Conservation (phyloP, 2,797 vertebrate genomes). For the Gallirallus australis region DNA sequence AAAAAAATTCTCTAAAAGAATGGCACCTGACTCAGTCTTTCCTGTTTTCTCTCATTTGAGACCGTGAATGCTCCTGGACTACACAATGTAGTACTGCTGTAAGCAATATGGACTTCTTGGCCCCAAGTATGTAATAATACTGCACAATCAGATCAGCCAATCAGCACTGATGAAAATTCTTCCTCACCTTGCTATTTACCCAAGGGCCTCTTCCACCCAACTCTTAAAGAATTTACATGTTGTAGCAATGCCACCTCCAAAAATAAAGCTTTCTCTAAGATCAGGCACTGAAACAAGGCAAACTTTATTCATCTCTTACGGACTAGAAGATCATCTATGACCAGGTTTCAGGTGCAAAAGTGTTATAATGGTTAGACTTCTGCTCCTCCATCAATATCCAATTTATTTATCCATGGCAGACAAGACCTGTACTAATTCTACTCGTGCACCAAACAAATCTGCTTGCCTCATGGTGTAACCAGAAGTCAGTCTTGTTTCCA, state of each 20-base stretch:
- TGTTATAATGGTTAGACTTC: background rate
- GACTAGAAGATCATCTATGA: background rate
- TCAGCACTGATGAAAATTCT: background rate
- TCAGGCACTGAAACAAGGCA: background rate
- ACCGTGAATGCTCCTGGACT: background rate
- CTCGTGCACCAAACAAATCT: background rate
- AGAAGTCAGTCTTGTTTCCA: background rate
- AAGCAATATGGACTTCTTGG: background rate
- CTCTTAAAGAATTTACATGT: background rate
- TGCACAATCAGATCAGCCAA: background rate
- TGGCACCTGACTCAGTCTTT: background rate
- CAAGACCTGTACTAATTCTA: background rate
- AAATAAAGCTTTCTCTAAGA: background rate
- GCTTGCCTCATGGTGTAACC: background rate
- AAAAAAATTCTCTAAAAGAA: background rate
- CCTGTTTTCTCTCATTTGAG: background rate
- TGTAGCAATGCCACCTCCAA: background rate
- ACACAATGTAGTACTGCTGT: background rate
- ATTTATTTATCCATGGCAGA: background rate
- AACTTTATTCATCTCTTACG: background rate
- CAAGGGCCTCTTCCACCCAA: background rate
- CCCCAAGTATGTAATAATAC: background rate
- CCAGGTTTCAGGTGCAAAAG: background rate
- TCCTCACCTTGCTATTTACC: background rate
- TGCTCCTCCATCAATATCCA: background rate